A percentile compares a stretch with the other conserved stretches of the same genome.
Conservation (phyloP, 2,888 invertebrate genomes). For the Hydrotaea diabolus region DNA sequence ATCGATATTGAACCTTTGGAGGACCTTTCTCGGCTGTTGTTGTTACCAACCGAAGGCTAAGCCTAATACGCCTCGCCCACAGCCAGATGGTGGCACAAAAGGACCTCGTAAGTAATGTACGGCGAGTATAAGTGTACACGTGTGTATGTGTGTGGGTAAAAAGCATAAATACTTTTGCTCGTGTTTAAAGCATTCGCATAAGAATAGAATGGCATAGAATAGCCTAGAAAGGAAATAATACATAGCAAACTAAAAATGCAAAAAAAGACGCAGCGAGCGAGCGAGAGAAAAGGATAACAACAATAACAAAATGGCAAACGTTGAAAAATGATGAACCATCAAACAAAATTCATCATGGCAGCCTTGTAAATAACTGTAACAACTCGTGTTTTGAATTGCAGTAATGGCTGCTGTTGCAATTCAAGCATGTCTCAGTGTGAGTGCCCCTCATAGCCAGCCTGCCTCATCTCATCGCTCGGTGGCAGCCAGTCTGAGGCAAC, state of each 20-base stretch:
- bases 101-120: conserved; percentile 21
- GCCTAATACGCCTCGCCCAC: not conserved
- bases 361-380: conserved; percentile 59
- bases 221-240: conserved; percentile 45
- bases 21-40: not conserved
- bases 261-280: not conserved
- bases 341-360: conserved; percentile 67
- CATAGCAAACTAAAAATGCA: not conserved
- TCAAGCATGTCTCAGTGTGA: conserved; percentile 14
- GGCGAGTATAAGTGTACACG: not conserved
- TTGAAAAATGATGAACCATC: conserved; percentile 69
- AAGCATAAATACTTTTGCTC: conserved; percentile 41
- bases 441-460: not conserved
- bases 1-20: not conserved
- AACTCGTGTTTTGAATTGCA: conserved; percentile 51
- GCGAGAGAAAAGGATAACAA: not conserved
- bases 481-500: not conserved
- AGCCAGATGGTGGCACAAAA: not conserved
- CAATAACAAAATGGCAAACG: conserved; percentile 61
- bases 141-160: conserved; percentile 1
- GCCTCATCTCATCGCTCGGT: not conserved
- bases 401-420: conserved; percentile 44
- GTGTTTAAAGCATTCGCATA: not conserved
- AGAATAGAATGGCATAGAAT: conserved; percentile 41
- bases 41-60: not conserved